Evolutionary conservation across 2,888 invertebrate species (phyloP).

Genomic region (Eulithis testata): DNA sequence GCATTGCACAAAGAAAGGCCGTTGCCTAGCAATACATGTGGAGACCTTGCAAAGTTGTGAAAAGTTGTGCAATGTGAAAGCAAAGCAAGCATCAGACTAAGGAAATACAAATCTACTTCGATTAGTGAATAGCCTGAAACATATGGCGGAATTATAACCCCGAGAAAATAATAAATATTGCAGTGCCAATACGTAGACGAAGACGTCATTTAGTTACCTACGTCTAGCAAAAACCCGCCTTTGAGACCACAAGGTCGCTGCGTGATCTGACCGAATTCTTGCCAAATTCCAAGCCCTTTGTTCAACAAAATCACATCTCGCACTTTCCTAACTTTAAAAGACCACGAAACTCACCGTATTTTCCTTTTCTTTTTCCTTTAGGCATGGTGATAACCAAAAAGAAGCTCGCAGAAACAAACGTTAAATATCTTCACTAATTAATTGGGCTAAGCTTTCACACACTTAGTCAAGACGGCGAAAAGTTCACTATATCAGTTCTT

Average conservation of each 20-base stretch:
- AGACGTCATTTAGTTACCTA: slow-evolving; percentile 59
- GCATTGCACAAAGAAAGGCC: slow-evolving; percentile 43
- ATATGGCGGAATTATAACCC: slow-evolving; percentile 50
- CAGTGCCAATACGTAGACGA: slow-evolving; percentile 46
- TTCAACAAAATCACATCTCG: slow-evolving; percentile 34
- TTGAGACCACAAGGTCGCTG: slow-evolving; percentile 76
- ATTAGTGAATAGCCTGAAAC: slow-evolving; percentile 35
- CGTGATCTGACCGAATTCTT: slow-evolving; percentile 80
- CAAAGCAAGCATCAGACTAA: slow-evolving; percentile 25
- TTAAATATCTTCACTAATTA: slow-evolving; percentile 83
- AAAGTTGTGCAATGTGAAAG: slow-evolving; percentile 58
- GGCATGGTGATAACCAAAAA: slow-evolving; percentile 85
- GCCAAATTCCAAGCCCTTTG: slow-evolving; percentile 58
- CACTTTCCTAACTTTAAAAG: slow-evolving; percentile 26
- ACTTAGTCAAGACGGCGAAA: slow-evolving; percentile 92
- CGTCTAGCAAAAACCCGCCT: slow-evolving; percentile 61
- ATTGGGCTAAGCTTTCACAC: slow-evolving; percentile 71
- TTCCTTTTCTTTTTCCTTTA: slow-evolving; percentile 91
- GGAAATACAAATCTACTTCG: slow-evolving; percentile 9
- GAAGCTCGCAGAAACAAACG: slow-evolving; percentile 69
- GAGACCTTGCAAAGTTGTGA: slow-evolving; percentile 48
- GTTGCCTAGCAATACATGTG: slow-evolving; percentile 42
- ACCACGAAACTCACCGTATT: slow-evolving; percentile 85
- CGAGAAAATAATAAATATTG: slow-evolving; percentile 24
- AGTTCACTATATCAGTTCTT: slow-evolving; percentile 89